phyloP scores from a whole-genome alignment of 2,113 vertebrate species.

The Brachyistius frenatus region DNA sequence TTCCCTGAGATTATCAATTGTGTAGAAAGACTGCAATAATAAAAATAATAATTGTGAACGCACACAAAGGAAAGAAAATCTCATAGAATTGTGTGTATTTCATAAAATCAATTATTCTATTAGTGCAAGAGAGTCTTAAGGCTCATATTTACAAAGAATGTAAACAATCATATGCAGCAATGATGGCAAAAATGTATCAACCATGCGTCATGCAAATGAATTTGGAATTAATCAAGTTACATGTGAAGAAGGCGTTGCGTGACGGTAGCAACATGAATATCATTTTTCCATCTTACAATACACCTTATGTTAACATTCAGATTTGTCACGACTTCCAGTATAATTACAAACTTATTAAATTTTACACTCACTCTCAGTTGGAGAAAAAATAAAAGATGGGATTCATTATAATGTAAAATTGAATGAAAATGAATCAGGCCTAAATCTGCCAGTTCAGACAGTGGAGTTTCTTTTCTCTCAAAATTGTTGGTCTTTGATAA shows the following conservation, averaged over 20 bases:
- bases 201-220: not conserved
- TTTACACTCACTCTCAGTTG: no score
- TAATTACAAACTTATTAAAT: not conserved
- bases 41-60: slow-evolving; percentile 5
- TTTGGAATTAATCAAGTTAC: not conserved
- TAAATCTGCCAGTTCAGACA: not conserved
- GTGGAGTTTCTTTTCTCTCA: not conserved
- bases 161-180: slow-evolving; percentile 10
- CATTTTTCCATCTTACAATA: not conserved
- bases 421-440: no score
- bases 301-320: not conserved
- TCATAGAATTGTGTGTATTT: not conserved
- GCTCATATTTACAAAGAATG: slow-evolving; percentile 19
- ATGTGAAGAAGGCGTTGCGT: not conserved
- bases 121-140: no score
- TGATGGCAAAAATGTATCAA: slow-evolving; percentile 17
- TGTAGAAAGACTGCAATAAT: not conserved
- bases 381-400: no score
- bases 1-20: no score
- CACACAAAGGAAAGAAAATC: slow-evolving; percentile 3
- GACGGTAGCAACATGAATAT: not conserved
- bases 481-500: slow-evolving; percentile 3
- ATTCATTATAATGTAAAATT: no score
- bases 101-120: not conserved
- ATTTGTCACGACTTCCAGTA: not conserved